Conservation (phyloP, 1,140 invertebrate genomes). For the Cardiocondyla obscurior region DNA sequence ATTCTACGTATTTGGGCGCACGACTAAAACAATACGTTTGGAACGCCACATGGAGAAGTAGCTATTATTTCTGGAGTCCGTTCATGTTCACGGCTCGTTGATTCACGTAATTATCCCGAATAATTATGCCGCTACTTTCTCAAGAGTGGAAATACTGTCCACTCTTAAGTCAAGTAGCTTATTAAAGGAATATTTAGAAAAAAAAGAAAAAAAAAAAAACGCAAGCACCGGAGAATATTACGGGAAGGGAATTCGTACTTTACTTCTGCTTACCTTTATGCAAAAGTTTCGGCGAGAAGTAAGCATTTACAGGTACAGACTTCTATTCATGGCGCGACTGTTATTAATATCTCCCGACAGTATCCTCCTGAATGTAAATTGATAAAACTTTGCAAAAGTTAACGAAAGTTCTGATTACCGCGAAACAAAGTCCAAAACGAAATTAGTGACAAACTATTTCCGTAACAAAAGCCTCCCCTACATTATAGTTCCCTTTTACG, state of each 20-base stretch:
- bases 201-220: no score
- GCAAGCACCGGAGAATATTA: background rate
- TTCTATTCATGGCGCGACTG: conserved; percentile 16
- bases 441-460: conserved; percentile 42
- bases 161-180: background rate
- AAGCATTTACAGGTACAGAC: conserved; percentile 29
- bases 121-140: conserved; percentile 2
- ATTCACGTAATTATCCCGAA: conserved; percentile 24
- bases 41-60: background rate
- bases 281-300: conserved; percentile 32
- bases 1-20: background rate
- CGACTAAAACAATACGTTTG: background rate
- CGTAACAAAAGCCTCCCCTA: background rate
- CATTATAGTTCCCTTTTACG: background rate
- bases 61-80: background rate
- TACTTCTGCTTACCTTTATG: conserved; percentile 41
- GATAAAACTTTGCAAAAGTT: conserved; percentile 64
- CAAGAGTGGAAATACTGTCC: background rate
- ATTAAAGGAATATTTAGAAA: conserved; percentile 23
- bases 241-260: conserved; percentile 23
- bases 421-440: conserved; percentile 11
- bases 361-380: conserved; percentile 48
- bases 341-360: conserved; percentile 36
- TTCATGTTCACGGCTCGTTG: conserved; percentile 26
- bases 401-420: conserved; percentile 29